These are phyloP conservation scores for Stenichneumon culpator DNA, from an alignment of 2,888 invertebrate genomes.

Conservation along the genomic window DNA sequence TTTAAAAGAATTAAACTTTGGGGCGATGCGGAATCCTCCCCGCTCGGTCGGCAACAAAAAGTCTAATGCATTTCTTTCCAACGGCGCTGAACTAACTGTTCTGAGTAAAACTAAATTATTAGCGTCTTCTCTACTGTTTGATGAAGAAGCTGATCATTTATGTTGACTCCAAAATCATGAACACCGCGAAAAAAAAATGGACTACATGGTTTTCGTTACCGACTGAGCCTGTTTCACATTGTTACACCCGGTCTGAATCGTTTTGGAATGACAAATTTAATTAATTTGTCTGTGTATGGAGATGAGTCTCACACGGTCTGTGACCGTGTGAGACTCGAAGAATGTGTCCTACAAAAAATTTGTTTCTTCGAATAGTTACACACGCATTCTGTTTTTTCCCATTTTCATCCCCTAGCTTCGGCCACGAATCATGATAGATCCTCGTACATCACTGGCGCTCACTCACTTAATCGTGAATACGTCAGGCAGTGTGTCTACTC, in stretches of 20 bases:
- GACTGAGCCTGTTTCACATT: too few species aligned
- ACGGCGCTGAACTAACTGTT: too few species aligned
- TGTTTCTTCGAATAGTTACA: constrained; percentile 3
- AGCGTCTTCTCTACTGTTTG: not conserved
- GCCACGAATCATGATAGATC: constrained; percentile 48
- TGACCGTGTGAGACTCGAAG: not conserved
- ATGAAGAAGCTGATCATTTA: not conserved
- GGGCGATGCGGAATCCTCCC: too few species aligned
- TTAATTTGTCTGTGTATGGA: too few species aligned
- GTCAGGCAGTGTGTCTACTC: constrained; percentile 49
- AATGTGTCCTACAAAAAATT: constrained; percentile 6
- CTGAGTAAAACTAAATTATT: too few species aligned
- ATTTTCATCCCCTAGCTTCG: not conserved
- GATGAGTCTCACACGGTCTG: too few species aligned
- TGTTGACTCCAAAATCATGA: not conserved
- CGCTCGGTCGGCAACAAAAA: too few species aligned
- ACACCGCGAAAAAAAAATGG: not conserved
- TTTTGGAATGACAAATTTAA: too few species aligned
- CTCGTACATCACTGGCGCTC: constrained; percentile 56
- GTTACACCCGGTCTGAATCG: too few species aligned
- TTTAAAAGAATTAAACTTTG: not conserved
- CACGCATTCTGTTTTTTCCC: not conserved
- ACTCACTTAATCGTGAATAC: constrained; percentile 60
- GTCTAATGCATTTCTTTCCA: too few species aligned
- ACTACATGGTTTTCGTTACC: not conserved